phyloP scores from a whole-genome alignment of 1,140 invertebrate species.

The Muscidifurax raptorellus region DNA sequence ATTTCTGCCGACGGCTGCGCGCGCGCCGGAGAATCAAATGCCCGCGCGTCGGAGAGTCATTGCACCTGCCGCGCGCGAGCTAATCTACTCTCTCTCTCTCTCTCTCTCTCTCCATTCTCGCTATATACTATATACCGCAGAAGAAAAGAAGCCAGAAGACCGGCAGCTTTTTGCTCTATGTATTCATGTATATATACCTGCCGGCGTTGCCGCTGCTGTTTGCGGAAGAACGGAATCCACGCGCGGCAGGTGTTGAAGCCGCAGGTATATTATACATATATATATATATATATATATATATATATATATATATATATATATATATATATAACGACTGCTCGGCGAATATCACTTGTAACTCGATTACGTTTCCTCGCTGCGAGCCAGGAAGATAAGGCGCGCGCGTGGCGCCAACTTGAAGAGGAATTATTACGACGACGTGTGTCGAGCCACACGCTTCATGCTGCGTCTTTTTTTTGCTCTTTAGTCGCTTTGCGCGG shows the following conservation, averaged over 20 bases:
- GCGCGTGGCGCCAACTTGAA: neutral
- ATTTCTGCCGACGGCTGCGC: conserved; percentile 4
- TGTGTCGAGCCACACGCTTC: neutral
- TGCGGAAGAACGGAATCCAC: conserved; percentile 19
- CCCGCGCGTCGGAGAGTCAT: conserved; percentile 35
- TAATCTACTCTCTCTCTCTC: conserved; percentile 5
- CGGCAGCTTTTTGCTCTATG: neutral
- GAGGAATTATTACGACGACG: neutral
- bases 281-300: too few relatives aligned
- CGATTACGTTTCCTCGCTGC: neutral
- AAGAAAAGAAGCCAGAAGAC: neutral
- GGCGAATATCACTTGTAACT: conserved; percentile 14
- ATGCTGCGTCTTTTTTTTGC: neutral
- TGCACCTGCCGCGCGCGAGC: conserved; percentile 34
- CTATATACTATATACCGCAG: neutral
- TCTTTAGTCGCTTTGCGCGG: neutral
- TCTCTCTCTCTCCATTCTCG: conserved; percentile 2
- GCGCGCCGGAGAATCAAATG: neutral
- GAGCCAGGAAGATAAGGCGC: neutral
- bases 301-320: too few relatives aligned
- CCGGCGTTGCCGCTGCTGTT: conserved; percentile 7
- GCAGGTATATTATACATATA: too few relatives aligned
- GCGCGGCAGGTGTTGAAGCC: conserved; percentile 33
- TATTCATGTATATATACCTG: neutral
- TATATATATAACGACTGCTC: neutral